phyloP scores from a whole-genome alignment of 2,113 vertebrate genomes.

The Leptobrachium ailaonicum region DNA sequence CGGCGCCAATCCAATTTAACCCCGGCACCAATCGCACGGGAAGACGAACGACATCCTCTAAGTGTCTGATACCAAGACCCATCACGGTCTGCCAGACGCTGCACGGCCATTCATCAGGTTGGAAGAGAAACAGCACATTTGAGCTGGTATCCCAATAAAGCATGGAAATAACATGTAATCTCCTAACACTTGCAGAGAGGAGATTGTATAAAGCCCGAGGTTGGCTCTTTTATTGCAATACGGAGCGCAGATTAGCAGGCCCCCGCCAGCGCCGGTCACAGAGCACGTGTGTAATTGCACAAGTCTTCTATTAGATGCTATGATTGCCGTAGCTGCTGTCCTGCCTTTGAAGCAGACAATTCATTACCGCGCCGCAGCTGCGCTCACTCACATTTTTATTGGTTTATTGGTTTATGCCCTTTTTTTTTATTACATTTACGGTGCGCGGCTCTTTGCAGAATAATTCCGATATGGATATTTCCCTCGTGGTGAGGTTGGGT shows the following conservation, averaged over 20 bases:
- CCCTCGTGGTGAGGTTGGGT: no score
- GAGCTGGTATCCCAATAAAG: not conserved
- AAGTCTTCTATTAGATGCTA: constrained; percentile 4
- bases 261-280: not conserved
- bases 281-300: constrained; percentile 31
- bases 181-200: not conserved
- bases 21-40: no score
- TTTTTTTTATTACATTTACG: constrained; percentile 19
- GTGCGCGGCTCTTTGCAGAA: not conserved
- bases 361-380: constrained; percentile 42
- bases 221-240: not conserved
- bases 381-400: not conserved
- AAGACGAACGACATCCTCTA: no score
- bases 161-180: constrained; percentile 26
- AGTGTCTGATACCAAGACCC: no score
- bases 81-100: no score
- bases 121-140: constrained; percentile 10
- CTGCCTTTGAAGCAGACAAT: constrained; percentile 30
- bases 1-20: no score
- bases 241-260: constrained; percentile 12
- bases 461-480: no score
- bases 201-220: constrained; percentile 25
- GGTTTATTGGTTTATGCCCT: constrained; percentile 12
- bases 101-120: constrained; percentile 12
- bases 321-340: constrained; percentile 49